Conservation (phyloP, 2,888 invertebrate species). For the Drosophila mayaguana region DNA sequence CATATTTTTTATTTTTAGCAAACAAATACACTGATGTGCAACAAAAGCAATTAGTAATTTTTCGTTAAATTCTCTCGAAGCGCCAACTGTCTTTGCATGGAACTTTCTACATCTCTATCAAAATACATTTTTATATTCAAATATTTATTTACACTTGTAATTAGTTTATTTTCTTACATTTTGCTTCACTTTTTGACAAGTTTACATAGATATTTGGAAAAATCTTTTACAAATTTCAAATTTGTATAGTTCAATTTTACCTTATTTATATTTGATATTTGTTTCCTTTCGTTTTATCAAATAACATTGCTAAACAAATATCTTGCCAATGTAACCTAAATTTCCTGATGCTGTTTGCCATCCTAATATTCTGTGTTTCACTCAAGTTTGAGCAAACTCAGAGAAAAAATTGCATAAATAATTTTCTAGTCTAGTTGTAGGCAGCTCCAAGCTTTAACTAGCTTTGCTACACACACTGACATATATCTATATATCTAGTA, state of each 20-base stretch:
- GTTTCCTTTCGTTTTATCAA: not conserved
- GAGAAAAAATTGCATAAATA: not conserved
- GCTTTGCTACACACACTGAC: slow-evolving; percentile 25
- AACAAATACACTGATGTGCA: not conserved
- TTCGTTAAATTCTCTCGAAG: not conserved
- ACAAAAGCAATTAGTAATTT: not conserved
- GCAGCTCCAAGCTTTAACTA: slow-evolving; percentile 41
- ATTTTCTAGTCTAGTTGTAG: slow-evolving; percentile 31
- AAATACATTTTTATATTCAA: not conserved
- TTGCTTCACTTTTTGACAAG: too few species aligned
- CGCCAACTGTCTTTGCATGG: too few species aligned
- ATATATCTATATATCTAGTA: slow-evolving; percentile 16
- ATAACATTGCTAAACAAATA: not conserved
- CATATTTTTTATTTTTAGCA: not conserved
- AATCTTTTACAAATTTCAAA: not conserved
- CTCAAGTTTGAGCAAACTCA: not conserved
- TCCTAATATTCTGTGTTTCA: not conserved
- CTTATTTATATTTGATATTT: not conserved
- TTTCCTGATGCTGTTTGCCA: not conserved
- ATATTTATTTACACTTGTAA: not conserved
- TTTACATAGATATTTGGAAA: not conserved
- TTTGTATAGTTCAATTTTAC: not conserved
- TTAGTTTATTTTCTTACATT: not conserved
- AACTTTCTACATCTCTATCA: too few species aligned
- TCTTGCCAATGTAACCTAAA: not conserved